Conservation (phyloP, 2,797 vertebrate species). For the Bovichtus variegatus region DNA sequence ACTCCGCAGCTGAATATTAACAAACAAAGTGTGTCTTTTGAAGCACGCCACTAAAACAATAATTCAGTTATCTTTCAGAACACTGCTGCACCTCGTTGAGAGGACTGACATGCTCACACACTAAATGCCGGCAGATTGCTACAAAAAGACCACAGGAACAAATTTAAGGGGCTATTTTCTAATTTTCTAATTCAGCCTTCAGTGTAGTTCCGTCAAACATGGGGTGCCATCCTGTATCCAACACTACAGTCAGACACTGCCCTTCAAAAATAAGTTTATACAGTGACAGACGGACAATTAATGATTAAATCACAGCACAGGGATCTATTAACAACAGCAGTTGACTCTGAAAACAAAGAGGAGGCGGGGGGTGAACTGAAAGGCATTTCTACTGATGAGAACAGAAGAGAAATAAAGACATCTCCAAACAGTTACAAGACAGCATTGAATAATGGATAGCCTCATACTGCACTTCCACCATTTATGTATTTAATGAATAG, state of each 20-base stretch:
- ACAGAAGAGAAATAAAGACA: constrained; percentile 48
- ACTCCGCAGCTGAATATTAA: background rate
- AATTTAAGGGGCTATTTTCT: background rate
- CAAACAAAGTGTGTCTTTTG: background rate
- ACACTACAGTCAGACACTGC: constrained; percentile 34
- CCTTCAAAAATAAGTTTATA: constrained; percentile 35
- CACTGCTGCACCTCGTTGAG: too few species aligned
- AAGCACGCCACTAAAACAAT: background rate
- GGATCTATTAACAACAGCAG: constrained; percentile 44
- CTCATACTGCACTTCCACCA: constrained; percentile 25
- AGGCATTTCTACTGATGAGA: constrained; percentile 32
- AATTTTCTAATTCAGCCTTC: too few species aligned
- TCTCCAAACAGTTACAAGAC: constrained; percentile 40
- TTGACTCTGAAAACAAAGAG: constrained; percentile 43
- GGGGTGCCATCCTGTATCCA: constrained; percentile 8
- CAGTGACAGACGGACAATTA: constrained; percentile 49
- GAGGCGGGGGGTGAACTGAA: constrained; percentile 36
- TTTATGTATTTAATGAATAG: constrained; percentile 57
- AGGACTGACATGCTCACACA: background rate
- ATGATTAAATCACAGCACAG: constrained; percentile 48
- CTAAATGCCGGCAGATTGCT: background rate
- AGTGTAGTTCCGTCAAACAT: too few species aligned
- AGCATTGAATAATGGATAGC: constrained; percentile 41
- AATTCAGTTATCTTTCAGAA: too few species aligned
- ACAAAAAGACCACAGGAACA: background rate